Evolutionary conservation across 2,797 vertebrate genomes (phyloP).

Genomic region (Carapus acus): DNA sequence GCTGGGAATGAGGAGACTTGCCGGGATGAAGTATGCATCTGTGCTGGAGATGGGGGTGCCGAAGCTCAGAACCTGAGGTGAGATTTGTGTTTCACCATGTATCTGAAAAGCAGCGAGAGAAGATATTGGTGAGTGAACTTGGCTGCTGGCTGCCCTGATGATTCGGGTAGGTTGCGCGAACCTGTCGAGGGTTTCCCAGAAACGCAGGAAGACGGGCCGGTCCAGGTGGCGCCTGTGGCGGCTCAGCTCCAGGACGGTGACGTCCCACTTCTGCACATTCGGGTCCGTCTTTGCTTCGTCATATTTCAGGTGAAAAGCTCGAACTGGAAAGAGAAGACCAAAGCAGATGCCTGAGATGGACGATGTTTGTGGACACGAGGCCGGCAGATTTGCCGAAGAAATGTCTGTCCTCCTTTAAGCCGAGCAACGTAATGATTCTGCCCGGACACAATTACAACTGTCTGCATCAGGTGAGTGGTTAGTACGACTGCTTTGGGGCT

Average conservation of each 20-base stretch:
- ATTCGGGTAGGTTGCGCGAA: conserved; percentile 49
- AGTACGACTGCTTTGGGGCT: too few species aligned
- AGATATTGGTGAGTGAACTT: too few species aligned
- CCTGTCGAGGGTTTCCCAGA: conserved; percentile 99
- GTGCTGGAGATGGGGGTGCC: conserved; percentile 9
- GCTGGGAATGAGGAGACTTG: conserved; percentile 46
- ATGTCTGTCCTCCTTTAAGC: too few species aligned
- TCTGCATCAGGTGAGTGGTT: too few species aligned
- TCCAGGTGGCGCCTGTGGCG: conserved; percentile 96
- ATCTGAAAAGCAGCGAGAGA: conserved; percentile 69
- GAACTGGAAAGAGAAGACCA: conserved; percentile 76
- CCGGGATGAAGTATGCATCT: conserved; percentile 44
- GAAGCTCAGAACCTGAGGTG: conserved; percentile 91
- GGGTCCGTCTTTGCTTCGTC: conserved; percentile 93
- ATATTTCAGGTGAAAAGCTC: conserved; percentile 97
- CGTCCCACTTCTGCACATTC: conserved; percentile 98
- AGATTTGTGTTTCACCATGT: conserved; percentile 99
- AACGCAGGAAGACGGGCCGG: conserved; percentile 90
- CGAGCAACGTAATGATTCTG: too few species aligned
- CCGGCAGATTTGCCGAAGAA: too few species aligned
- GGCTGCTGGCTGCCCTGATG: too few species aligned
- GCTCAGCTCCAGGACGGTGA: conserved; percentile 94
- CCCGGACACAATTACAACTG: too few species aligned
- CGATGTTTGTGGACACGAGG: too few species aligned
- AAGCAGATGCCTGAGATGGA: too few species aligned